Evolutionary conservation across 2,797 vertebrate genomes (phyloP).

Genomic region (Epinephelus awoara): DNA sequence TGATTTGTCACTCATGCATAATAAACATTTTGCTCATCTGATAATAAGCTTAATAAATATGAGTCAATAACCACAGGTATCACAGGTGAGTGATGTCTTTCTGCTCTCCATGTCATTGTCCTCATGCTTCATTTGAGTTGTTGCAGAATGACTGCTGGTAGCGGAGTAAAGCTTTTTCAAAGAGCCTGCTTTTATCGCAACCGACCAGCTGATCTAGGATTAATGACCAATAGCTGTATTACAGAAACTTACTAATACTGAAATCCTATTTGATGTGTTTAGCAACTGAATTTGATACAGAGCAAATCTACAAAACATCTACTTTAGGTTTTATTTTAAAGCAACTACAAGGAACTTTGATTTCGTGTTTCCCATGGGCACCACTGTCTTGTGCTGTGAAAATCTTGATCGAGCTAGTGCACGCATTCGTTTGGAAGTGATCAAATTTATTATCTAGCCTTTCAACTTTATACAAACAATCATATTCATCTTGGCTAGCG

Average conservation of each 20-base stretch:
- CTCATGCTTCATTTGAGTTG: constrained; percentile 48
- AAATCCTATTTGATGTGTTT: constrained; percentile 35
- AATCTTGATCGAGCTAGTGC: too few species aligned
- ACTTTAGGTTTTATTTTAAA: neutral
- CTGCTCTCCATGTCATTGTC: constrained; percentile 14
- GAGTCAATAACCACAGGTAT: neutral
- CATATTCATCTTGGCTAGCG: too few species aligned
- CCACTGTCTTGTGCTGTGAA: too few species aligned
- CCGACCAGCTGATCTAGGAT: constrained; percentile 66
- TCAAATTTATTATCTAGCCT: too few species aligned
- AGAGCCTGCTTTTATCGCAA: constrained; percentile 35
- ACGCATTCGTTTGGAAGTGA: too few species aligned
- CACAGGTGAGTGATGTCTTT: constrained; percentile 60
- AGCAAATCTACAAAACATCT: neutral
- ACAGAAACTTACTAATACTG: constrained; percentile 39
- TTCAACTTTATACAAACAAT: too few species aligned
- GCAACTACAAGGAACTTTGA: too few species aligned
- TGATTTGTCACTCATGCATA: constrained; percentile 9
- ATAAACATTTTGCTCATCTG: neutral
- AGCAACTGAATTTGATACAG: neutral
- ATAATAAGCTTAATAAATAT: constrained; percentile 2
- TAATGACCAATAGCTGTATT: constrained; percentile 41
- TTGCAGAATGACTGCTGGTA: constrained; percentile 17
- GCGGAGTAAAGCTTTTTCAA: constrained; percentile 27
- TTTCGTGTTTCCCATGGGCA: too few species aligned